These are phyloP conservation scores for Allygus modestus DNA, from an alignment of 2,888 invertebrate species.

Conservation along the genomic window DNA sequence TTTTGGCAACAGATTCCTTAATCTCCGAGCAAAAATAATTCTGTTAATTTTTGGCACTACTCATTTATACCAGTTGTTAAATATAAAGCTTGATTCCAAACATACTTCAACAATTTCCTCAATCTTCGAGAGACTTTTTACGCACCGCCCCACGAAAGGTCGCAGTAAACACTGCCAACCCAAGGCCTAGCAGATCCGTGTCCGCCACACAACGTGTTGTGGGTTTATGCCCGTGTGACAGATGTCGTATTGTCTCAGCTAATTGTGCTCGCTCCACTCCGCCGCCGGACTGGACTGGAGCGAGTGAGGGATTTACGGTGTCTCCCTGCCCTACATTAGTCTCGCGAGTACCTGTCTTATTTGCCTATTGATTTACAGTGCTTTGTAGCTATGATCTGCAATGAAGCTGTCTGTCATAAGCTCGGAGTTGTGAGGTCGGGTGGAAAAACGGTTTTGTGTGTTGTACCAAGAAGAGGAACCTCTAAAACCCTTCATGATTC, in stretches of 20 bases:
- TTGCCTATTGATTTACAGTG: conserved; percentile 18
- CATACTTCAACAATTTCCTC: too few relatives aligned
- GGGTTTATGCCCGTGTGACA: conserved; percentile 30
- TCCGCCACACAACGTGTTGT: conserved; percentile 1
- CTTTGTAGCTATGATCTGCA: background rate
- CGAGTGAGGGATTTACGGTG: background rate
- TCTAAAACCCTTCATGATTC: too few relatives aligned
- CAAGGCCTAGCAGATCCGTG: conserved; percentile 28
- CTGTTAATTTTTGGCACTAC: too few relatives aligned
- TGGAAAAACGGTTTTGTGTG: background rate
- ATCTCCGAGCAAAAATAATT: too few relatives aligned
- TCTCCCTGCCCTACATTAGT: conserved; percentile 30
- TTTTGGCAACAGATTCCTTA: too few relatives aligned
- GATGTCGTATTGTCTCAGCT: conserved; percentile 43
- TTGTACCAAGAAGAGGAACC: too few relatives aligned
- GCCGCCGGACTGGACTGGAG: conserved; percentile 13
- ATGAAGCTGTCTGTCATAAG: background rate
- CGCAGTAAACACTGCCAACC: background rate
- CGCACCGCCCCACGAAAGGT: too few relatives aligned
- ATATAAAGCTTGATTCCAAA: too few relatives aligned
- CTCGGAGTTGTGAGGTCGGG: background rate
- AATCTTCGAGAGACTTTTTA: too few relatives aligned
- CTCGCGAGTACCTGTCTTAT: background rate
- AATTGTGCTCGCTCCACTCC: conserved; percentile 33
- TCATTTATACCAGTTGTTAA: too few relatives aligned